Conservation (phyloP, 2,888 invertebrate species). For the Gortyna flavago region DNA sequence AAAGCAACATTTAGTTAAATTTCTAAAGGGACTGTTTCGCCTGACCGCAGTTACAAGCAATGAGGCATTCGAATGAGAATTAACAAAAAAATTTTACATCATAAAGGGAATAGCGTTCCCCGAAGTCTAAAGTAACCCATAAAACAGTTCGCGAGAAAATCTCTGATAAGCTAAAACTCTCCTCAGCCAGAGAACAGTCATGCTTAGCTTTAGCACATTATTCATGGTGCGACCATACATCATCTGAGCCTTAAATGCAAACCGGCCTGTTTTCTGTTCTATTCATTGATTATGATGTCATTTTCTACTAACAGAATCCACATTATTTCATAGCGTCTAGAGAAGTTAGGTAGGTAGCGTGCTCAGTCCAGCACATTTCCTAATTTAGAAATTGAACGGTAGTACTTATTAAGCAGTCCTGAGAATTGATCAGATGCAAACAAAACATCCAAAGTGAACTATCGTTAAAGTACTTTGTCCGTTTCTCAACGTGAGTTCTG, state of each 20-base stretch:
- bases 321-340: conserved; percentile 11
- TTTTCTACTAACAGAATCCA: conserved; percentile 4
- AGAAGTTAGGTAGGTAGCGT: conserved; percentile 6
- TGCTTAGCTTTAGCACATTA: conserved; percentile 1
- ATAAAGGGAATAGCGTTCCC: conserved; percentile 10
- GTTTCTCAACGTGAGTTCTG: conserved; percentile 52
- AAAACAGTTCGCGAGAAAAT: conserved; percentile 29
- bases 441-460: conserved; percentile 15
- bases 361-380: conserved; percentile 5
- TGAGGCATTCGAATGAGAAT: conserved; percentile 12
- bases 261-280: background rate
- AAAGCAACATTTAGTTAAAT: conserved; percentile 21
- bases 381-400: background rate
- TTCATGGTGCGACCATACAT: background rate
- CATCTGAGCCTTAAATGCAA: background rate
- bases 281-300: background rate
- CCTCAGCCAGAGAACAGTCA: conserved; percentile 17
- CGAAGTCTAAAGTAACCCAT: conserved; percentile 43
- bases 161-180: conserved; percentile 25
- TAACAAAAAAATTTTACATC: background rate
- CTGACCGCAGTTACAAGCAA: conserved; percentile 12
- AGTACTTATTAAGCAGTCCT: conserved; percentile 26
- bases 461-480: conserved; percentile 29
- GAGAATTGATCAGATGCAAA: conserved; percentile 36
- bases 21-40: background rate